Percentiles rank a stretch among this genome's conserved stretches.
phyloP scores from a whole-genome alignment of 1,140 invertebrate species.

The Diplogasteroides magnus region DNA sequence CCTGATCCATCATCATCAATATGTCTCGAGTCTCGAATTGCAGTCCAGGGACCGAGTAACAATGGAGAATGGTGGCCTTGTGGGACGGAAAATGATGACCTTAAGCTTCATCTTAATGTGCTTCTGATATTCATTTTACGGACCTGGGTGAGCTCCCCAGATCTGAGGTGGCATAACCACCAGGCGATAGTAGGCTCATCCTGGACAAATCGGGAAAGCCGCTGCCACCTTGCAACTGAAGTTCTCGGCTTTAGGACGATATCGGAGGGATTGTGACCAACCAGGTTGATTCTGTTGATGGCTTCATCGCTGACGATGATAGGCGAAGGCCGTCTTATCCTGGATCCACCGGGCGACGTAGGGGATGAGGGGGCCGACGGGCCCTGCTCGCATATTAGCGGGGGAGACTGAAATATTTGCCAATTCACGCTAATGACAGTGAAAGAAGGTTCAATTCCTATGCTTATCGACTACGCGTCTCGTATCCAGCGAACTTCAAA shows the following conservation, averaged over 20 bases:
- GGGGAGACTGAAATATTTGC: conserved; percentile 66
- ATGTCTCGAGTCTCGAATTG: neutral
- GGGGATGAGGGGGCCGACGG: conserved; percentile 89
- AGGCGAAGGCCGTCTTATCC: conserved; percentile 71
- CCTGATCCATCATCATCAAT: neutral
- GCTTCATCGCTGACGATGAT: conserved; percentile 71
- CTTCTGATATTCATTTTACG: too few relatives aligned
- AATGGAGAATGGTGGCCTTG: conserved; percentile 7
- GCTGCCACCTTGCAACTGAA: conserved; percentile 47
- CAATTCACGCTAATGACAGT: too few relatives aligned
- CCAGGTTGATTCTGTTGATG: conserved; percentile 60
- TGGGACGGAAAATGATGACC: conserved; percentile 11
- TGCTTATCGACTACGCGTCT: too few relatives aligned
- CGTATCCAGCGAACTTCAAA: too few relatives aligned
- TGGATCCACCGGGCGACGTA: conserved; percentile 84
- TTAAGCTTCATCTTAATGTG: neutral
- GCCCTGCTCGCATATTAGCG: conserved; percentile 95
- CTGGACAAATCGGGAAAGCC: conserved; percentile 37
- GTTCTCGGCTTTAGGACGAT: neutral
- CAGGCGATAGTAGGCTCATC: conserved; percentile 43
- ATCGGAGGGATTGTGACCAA: conserved; percentile 14
- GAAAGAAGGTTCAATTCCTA: too few relatives aligned
- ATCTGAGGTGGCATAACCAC: conserved; percentile 48
- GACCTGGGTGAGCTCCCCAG: conserved; percentile 43
- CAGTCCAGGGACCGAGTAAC: conserved; percentile 42